A percentile compares a stretch with the other conserved stretches of the same genome.
These are phyloP conservation scores for Iphiclides podalirius DNA, from an alignment of 2,888 invertebrate genomes.

Conservation along the genomic window DNA sequence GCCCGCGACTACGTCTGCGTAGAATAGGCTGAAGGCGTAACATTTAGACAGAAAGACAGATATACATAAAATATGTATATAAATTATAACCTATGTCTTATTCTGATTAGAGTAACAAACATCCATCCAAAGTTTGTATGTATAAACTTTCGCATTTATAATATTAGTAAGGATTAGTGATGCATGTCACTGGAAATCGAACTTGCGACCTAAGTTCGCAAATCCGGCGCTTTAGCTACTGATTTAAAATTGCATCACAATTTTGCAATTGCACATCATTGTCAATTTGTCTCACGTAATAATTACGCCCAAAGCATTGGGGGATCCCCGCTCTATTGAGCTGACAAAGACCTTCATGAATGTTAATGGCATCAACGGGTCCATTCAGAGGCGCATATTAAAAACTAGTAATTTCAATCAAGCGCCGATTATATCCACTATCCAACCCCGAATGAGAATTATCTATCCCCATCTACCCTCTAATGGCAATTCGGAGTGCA, in stretches of 20 bases:
- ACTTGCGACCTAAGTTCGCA: too few species aligned
- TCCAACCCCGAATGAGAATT: slow-evolving; percentile 17
- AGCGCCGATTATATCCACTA: slow-evolving; percentile 46
- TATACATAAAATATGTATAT: too few species aligned
- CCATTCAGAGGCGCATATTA: slow-evolving; percentile 23
- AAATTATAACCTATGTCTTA: too few species aligned
- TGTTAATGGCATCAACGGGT: slow-evolving; percentile 13
- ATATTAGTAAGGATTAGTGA: too few species aligned
- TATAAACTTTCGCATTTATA: too few species aligned
- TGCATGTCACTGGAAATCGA: too few species aligned
- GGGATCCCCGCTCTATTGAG: slow-evolving; percentile 1
- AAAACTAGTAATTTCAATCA: slow-evolving; percentile 52
- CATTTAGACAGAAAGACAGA: too few species aligned
- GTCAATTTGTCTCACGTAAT: slow-evolving; percentile 11
- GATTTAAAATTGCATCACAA: neutral
- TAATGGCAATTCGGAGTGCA: slow-evolving; percentile 22
- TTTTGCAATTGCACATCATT: neutral
- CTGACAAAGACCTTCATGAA: slow-evolving; percentile 12
- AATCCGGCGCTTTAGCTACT: too few species aligned
- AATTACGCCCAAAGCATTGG: slow-evolving; percentile 2
- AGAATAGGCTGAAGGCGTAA: too few species aligned
- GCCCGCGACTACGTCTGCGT: too few species aligned
- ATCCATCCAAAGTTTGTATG: too few species aligned
- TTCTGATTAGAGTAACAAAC: too few species aligned
- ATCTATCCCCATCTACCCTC: slow-evolving; percentile 17